Evolutionary conservation across 2,888 invertebrate genomes (phyloP).

Genomic region (Pyrrhosoma nymphula): DNA sequence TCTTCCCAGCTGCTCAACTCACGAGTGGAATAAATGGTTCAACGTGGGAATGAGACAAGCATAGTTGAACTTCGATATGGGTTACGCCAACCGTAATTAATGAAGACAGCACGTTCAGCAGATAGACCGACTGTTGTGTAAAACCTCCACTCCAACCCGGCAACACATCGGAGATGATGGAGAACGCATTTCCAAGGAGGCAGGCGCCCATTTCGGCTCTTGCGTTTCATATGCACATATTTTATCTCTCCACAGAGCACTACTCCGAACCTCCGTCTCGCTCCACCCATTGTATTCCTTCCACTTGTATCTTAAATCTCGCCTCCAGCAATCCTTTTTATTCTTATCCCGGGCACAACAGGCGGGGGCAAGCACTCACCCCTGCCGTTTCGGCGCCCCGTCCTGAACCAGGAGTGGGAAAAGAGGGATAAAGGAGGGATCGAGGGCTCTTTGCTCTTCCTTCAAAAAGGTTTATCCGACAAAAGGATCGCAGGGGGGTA

Average conservation of each 20-base stretch:
- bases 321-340: neutral
- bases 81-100: neutral
- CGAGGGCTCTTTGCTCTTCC: neutral
- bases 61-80: neutral
- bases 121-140: neutral
- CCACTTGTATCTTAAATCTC: slow-evolving; percentile 1
- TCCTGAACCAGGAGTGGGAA: neutral
- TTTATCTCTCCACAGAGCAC: neutral
- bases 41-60: neutral
- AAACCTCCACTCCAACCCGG: neutral
- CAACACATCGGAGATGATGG: neutral
- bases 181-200: neutral
- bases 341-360: neutral
- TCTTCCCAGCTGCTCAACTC: neutral
- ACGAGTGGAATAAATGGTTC: neutral
- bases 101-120: neutral
- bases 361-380: neutral
- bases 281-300: neutral
- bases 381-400: too few relatives aligned
- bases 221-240: neutral
- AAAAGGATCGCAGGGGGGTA: neutral
- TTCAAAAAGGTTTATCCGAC: neutral
- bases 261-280: neutral
- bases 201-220: neutral
- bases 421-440: neutral